Percentiles rank a stretch among this genome's conserved stretches.
phyloP scores from a whole-genome alignment of 2,797 vertebrate genomes.

The Eupleurogrammus muticus region DNA sequence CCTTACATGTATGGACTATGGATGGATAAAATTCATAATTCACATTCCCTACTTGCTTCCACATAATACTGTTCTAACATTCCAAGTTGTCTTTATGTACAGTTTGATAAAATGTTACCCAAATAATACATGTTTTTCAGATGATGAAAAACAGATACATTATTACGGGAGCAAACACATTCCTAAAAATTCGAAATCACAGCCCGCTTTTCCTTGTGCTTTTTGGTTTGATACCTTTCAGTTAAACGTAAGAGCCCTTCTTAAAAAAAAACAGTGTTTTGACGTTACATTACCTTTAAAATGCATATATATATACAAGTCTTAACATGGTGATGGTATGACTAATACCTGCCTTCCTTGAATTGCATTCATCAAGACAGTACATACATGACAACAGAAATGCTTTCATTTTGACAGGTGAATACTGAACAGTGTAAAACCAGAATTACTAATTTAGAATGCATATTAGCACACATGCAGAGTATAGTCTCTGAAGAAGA shows the following conservation, averaged over 20 bases:
- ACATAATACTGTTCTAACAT: constrained; percentile 64
- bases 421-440: constrained; percentile 43
- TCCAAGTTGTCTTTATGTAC: constrained; percentile 41
- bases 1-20: constrained; percentile 66
- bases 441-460: constrained; percentile 48
- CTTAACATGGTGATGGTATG: constrained; percentile 34
- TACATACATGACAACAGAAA: constrained; percentile 31
- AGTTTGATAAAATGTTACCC: not conserved
- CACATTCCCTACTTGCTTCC: constrained; percentile 73
- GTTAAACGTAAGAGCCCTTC: constrained; percentile 66
- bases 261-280: constrained; percentile 37
- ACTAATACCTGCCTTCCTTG: constrained; percentile 33
- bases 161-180: constrained; percentile 28
- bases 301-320: constrained; percentile 47
- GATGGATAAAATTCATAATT: constrained; percentile 77
- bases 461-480: constrained; percentile 68
- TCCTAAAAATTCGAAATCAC: constrained; percentile 63
- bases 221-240: constrained; percentile 72
- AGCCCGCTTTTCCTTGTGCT: constrained; percentile 84
- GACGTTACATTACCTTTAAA: constrained; percentile 39
- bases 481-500: constrained; percentile 44
- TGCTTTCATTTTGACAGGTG: constrained; percentile 27
- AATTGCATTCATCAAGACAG: constrained; percentile 51
- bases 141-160: constrained; percentile 74
- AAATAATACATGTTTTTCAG: constrained; percentile 80